Evolutionary conservation across 2,113 vertebrate genomes (phyloP).

Genomic region (Grantiella picta): DNA sequence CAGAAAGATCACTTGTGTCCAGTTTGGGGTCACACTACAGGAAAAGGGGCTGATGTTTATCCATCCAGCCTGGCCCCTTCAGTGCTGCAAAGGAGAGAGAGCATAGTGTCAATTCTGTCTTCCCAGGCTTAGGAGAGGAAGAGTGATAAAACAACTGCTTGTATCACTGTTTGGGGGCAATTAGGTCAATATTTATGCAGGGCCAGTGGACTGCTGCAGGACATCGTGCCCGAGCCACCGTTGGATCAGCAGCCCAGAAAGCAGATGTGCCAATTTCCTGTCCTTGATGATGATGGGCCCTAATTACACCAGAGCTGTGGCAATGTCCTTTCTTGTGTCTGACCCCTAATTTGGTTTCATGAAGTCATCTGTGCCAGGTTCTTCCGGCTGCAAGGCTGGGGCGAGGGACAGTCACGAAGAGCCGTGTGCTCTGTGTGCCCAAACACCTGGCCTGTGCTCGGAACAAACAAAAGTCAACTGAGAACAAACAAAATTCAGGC

Average conservation of each 20-base stretch:
- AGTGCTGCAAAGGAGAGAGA: background rate
- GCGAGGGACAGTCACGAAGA: conserved; percentile 22
- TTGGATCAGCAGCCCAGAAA: conserved; percentile 70
- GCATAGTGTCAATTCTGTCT: background rate
- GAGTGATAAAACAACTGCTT: conserved; percentile 52
- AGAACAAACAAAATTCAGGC: background rate
- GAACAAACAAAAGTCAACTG: background rate
- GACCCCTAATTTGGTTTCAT: conserved; percentile 71
- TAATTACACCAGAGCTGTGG: conserved; percentile 75
- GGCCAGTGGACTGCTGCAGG: conserved; percentile 49
- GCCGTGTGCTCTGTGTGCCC: background rate
- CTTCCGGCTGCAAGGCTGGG: conserved; percentile 38
- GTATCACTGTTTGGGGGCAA: conserved; percentile 41
- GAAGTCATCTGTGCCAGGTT: conserved; percentile 51
- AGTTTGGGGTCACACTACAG: background rate
- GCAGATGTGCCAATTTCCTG: conserved; percentile 82
- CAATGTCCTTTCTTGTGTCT: conserved; percentile 65
- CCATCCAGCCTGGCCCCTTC: background rate
- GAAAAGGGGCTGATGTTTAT: background rate
- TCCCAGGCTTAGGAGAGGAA: background rate
- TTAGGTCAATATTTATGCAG: background rate
- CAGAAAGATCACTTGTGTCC: background rate
- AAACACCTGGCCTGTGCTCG: background rate
- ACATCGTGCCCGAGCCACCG: conserved; percentile 28
- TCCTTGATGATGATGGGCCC: conserved; percentile 74